These are phyloP conservation scores for Cyprinodon tularosa DNA, from an alignment of 2,113 vertebrate genomes.

Conservation along the genomic window DNA sequence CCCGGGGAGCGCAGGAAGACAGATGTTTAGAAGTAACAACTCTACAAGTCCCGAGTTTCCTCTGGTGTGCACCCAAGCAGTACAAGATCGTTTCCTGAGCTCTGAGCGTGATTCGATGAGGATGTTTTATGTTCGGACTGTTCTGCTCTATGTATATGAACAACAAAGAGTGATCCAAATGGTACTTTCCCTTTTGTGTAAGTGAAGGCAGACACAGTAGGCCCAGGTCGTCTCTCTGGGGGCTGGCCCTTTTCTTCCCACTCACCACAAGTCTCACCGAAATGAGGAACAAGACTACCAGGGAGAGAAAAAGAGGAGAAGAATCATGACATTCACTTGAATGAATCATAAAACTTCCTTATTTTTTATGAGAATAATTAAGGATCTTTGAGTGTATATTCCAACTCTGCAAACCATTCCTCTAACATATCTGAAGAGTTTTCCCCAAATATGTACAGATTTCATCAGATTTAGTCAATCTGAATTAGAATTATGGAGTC, in stretches of 20 bases:
- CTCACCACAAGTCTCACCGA: conserved; percentile 30
- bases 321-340: not conserved
- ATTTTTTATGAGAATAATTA: not conserved
- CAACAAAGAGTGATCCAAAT: conserved; percentile 34
- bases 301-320: conserved; percentile 31
- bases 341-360: conserved; percentile 33
- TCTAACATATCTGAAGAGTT: not conserved
- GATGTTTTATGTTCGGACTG: conserved; percentile 32
- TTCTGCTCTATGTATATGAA: conserved; percentile 23
- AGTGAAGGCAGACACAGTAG: conserved; percentile 18
- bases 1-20: conserved; percentile 41
- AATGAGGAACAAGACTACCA: conserved; percentile 40
- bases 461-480: not conserved
- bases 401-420: not conserved
- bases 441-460: not conserved
- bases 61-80: conserved; percentile 50
- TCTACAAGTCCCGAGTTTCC: conserved; percentile 56
- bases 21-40: conserved; percentile 30
- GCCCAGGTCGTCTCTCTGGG: conserved; percentile 31
- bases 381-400: not conserved
- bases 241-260: conserved; percentile 57
- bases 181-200: conserved; percentile 70
- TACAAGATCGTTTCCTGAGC: conserved; percentile 65
- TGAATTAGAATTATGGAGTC: too few species aligned
- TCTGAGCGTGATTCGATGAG: conserved; percentile 40